Base-by-base conservation (phyloP, 2,113 vertebrate genomes). In the Thinocorus orbignyianus region DNA sequence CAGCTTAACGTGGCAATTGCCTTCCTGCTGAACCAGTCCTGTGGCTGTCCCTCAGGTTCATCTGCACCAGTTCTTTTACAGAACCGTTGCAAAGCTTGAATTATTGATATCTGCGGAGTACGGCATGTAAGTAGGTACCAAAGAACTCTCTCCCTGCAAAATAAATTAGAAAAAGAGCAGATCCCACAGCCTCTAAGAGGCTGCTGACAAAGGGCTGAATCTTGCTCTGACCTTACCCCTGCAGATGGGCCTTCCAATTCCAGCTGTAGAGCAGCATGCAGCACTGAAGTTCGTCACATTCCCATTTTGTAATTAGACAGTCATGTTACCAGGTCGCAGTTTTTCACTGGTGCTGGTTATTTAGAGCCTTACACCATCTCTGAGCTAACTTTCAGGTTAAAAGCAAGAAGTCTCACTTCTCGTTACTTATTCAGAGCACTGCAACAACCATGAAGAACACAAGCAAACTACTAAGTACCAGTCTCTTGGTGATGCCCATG, bases 11-110 rank as follows among this genome's bases (percentile, higher is more conserved):
- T 37, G 82, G 54, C 94, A 90, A 69, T 23, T 83, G 71, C 62
- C 74, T 96, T 93, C 90, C 85, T 90, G 84, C 81, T 94, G 73
- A 96, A 95, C 90, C 92, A 94, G 92, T 93, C 93, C 68, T 77
- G 79, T 93, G 92, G 76, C 92, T 69, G 79, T 62, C 92, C 79
- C 90, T 80, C n/a, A 62, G 88, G 85, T 64, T 88, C 72, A 49
- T 18, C 70, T 54, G 88, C 90, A 77, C 2, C 3, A 86, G 62
- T 48, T 94, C 80, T 58, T 80, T 76, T 82, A 73, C 41, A 83
- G 37, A 86, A 90, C 28, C 57, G 85, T 54, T 2, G 0, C 54
- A 61, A 83, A 86, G 60, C 79, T 90, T 95, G 35, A 92, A 94
- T 96, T 96, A 96, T 86, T 95, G 80, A 86, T 89, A 78, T 18